Evolutionary conservation across 2,113 vertebrate genomes (phyloP).

Genomic region (Brachypteracias leptosomus): DNA sequence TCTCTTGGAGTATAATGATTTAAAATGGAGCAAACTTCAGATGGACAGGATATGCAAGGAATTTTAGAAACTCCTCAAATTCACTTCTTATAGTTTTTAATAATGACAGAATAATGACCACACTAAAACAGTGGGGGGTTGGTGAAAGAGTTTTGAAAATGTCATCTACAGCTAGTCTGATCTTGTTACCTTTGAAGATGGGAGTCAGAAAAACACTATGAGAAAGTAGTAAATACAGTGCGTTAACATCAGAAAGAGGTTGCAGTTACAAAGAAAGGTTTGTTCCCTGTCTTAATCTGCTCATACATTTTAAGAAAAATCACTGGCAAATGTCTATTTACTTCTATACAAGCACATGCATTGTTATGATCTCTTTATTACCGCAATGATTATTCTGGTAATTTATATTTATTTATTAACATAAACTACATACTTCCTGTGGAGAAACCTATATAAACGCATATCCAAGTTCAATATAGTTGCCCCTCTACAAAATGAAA

Average conservation of each 20-base stretch:
- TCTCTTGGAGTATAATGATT: not conserved
- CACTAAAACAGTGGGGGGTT: not conserved
- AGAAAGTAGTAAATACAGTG: not conserved
- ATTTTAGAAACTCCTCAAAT: not conserved
- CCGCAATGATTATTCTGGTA: not conserved
- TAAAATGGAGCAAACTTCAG: not conserved
- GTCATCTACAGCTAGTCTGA: not conserved
- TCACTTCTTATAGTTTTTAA: not conserved
- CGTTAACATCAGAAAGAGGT: not conserved
- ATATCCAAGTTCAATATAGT: not conserved
- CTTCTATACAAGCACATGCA: not conserved
- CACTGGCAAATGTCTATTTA: not conserved
- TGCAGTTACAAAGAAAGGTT: not conserved
- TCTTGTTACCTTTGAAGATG: not conserved
- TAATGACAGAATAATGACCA: not conserved
- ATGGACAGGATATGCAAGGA: not conserved
- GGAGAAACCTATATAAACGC: not conserved
- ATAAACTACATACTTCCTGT: not conserved
- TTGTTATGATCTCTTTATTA: not conserved
- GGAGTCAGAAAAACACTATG: not conserved
- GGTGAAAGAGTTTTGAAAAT: not conserved
- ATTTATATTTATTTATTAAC: not conserved
- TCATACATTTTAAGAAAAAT: not conserved
- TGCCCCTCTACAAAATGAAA: not conserved
- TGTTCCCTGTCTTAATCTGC: not conserved